These are phyloP conservation scores for Matsumurasca onukii DNA, from an alignment of 1,140 invertebrate genomes.

Conservation along the genomic window DNA sequence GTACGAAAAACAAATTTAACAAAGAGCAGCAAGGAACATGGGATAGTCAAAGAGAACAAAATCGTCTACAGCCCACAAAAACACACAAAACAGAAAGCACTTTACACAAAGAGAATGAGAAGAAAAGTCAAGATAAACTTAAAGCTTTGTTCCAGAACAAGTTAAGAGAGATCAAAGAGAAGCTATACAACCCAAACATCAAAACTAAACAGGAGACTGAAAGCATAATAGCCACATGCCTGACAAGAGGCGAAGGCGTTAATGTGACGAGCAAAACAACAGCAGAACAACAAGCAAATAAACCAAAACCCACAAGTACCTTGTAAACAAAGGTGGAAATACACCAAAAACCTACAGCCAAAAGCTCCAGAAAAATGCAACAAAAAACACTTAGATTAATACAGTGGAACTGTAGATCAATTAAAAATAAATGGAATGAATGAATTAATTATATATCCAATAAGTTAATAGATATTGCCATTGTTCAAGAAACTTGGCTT, in stretches of 20 bases:
- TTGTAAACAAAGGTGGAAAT: not conserved
- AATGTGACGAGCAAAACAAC: not conserved
- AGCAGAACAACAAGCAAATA: no score
- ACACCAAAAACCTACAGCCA: not conserved
- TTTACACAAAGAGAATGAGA: no score
- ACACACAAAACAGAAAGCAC: no score
- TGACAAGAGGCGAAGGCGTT: not conserved
- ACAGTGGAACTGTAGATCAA: conserved; percentile 12
- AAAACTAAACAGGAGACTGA: not conserved
- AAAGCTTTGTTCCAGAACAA: no score
- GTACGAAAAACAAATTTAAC: no score
- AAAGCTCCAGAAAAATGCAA: not conserved
- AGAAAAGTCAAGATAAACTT: no score
- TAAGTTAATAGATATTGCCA: not conserved
- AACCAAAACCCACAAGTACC: no score
- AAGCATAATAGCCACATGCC: not conserved
- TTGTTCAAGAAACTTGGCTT: conserved; percentile 10
- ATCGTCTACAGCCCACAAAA: no score
- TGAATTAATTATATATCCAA: not conserved
- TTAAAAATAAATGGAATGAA: conserved; percentile 11
- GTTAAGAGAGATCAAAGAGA: no score
- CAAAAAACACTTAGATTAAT: not conserved
- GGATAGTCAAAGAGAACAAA: no score
- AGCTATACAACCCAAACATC: no score
- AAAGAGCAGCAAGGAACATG: no score